Evolutionary conservation across 92 coral and sea anemone genomes (phyloP), one percentile per base, ranked within the genome.

Genomic region (Epizoanthus stellaris): DNA sequence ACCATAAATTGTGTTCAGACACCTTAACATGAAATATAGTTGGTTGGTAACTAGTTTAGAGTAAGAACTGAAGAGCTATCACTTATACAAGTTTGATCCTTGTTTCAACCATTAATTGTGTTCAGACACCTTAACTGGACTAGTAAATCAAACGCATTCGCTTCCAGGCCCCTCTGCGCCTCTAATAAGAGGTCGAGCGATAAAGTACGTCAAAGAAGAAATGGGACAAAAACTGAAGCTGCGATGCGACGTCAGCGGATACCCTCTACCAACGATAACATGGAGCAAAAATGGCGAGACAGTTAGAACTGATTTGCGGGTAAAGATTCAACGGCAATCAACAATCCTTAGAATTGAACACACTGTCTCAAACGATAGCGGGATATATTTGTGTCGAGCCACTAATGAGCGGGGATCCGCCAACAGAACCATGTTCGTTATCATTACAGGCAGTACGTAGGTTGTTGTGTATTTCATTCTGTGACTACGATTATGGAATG

Each of bases 211-310:
- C 11, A 17, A 20, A 72, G n/a, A 19, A 20, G 39, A 72, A 49
- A 12, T 49, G 15, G 77, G 77, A 47, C 36, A 72, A 72, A 43
- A 47, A 19, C 58, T 72, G 77, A 72, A 72, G 77, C 52, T 72
- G 25, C 77, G 60, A 72, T 72, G 77, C 49, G 30, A 72, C 58
- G 77, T 72, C 58, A 49, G 17, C 1, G 77, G 77, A 2, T 42
- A 20, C 47, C 77, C 77, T 72, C 59, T 36, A 6, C 77, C 77
- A 25, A 40, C 77, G 13, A 15, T 72, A 36, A 47, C 77, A 25
- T 72, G 77, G 77, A 45, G 36, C 15, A 72, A 45, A 72, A 72
- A 72, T 57, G 60, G 60, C 56, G 23, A 47, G 58, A 57, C 38
- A 14, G 9, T 72, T 5, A 38, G 21, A 19, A 14, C 60, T n/a